Evolutionary conservation across 2,888 invertebrate genomes (phyloP).

Genomic region (Athalia circularis): DNA sequence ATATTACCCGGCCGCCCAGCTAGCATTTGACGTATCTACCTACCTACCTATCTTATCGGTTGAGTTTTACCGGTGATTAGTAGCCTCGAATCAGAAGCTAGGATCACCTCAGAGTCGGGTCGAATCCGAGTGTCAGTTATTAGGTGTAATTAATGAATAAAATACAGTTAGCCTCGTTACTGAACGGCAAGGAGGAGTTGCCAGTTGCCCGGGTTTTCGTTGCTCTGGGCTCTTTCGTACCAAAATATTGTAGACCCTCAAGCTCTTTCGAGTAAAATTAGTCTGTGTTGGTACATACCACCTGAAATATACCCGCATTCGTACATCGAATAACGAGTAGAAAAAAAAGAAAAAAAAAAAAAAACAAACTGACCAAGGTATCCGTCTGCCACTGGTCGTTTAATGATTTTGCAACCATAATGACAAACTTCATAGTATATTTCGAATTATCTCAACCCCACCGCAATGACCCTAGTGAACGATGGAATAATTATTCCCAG

Average conservation of each 20-base stretch:
- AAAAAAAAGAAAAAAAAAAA: no score
- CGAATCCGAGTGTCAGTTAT: constrained; percentile 42
- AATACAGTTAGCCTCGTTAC: constrained; percentile 44
- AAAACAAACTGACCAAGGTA: no score
- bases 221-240: constrained; percentile 31
- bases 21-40: not conserved
- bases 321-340: no score
- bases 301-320: no score
- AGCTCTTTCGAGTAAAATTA: not conserved
- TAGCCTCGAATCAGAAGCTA: constrained; percentile 30
- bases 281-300: not conserved
- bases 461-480: no score
- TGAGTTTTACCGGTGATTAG: constrained; percentile 30
- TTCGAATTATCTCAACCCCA: no score
- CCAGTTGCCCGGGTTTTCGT: constrained; percentile 5
- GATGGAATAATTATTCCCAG: no score
- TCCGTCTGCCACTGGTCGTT: no score
- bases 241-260: constrained; percentile 21
- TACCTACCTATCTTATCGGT: constrained; percentile 17
- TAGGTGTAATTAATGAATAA: constrained; percentile 43
- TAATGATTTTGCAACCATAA: no score
- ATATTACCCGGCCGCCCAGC: no score
- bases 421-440: no score
- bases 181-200: not conserved
- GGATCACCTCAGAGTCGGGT: not conserved